Evolutionary conservation across 2,888 invertebrate species (phyloP), one percentile per base, ranked within the genome.

Genomic region (Idaea straminata): DNA sequence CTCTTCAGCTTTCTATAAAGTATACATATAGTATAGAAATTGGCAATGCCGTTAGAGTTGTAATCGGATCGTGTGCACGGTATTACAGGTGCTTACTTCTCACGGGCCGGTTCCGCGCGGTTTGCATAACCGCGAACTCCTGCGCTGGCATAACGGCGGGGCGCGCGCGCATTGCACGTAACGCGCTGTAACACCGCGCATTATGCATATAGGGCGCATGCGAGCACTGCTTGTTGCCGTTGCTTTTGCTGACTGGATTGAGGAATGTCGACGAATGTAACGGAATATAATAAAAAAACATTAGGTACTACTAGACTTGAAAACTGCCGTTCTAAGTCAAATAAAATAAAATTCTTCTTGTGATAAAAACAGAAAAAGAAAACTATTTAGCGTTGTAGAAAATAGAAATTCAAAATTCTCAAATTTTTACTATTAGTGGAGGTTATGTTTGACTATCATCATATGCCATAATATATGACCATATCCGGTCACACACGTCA

Each of bases 171-270:
- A 72, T 25, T 25, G 25, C 85, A 89, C 89, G 91, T 91, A 91
- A 91, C 83, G 77, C 84, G 81, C 85, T 83, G 90, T 90, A 90
- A 91, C 84, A 84, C 77, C 78, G 76, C 80, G 78, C 81, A 87
- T 88, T 91, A 88, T 86, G 86, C 86, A 91, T 91, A 86, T 91
- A 86, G 89, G 89, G 80, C 90, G 83, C 84, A 81, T 82, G 81
- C 71, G 58, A 15, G 58, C 15, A 47, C 47, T 47, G 5, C 47
- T 47, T 5, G 7, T 13, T 47, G 47, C 10, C 47, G 13, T 36
- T 10, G 36, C 5, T 10, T 64, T 61, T 64, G 61, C 61, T 60
- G 59, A 47, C 60, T 62, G 66, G 66, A 64, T 63, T 66, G 67
- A 47, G 47, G 13, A 47, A 47, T 47, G 47, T 47, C 10, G 47